These are phyloP conservation scores for Drosophila pruinosa DNA, from an alignment of 1,140 invertebrate species.

Conservation along the genomic window DNA sequence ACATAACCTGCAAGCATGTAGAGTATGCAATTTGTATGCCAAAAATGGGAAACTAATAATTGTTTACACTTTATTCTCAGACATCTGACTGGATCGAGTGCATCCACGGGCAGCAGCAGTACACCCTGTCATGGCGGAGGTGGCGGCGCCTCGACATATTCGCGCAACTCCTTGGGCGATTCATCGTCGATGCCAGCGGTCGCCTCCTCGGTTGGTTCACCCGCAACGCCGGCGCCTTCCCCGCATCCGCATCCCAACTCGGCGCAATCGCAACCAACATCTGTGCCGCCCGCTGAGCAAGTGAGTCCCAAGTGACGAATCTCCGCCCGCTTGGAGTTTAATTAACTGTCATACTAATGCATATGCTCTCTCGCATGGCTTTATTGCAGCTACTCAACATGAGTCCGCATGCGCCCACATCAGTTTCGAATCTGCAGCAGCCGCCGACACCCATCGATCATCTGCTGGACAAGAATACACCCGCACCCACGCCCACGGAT, in stretches of 20 bases:
- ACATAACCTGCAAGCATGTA: slow-evolving; percentile 23
- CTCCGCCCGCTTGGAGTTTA: no score
- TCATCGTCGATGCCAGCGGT: slow-evolving; percentile 72
- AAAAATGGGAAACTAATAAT: background rate
- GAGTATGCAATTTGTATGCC: background rate
- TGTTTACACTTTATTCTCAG: slow-evolving; percentile 13
- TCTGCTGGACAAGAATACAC: slow-evolving; percentile 81
- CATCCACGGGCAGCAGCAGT: slow-evolving; percentile 49
- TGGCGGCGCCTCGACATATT: slow-evolving; percentile 85
- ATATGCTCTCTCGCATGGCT: background rate
- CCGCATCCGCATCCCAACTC: slow-evolving; percentile 89
- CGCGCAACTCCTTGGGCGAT: slow-evolving; percentile 85
- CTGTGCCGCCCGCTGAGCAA: slow-evolving; percentile 89
- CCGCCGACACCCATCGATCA: slow-evolving; percentile 81
- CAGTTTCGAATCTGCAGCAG: slow-evolving; percentile 81
- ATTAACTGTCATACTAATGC: no score
- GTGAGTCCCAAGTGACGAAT: slow-evolving; percentile 84
- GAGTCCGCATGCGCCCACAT: slow-evolving; percentile 79
- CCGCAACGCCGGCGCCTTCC: slow-evolving; percentile 89
- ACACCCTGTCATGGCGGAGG: slow-evolving; percentile 1
- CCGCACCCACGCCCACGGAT: slow-evolving; percentile 81
- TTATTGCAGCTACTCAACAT: slow-evolving; percentile 69
- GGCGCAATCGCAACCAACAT: slow-evolving; percentile 88
- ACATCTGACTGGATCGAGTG: slow-evolving; percentile 60
- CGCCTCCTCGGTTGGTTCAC: slow-evolving; percentile 87